Conservation (phyloP, 2,113 vertebrate species). For the Proterorhinus semilunaris region DNA sequence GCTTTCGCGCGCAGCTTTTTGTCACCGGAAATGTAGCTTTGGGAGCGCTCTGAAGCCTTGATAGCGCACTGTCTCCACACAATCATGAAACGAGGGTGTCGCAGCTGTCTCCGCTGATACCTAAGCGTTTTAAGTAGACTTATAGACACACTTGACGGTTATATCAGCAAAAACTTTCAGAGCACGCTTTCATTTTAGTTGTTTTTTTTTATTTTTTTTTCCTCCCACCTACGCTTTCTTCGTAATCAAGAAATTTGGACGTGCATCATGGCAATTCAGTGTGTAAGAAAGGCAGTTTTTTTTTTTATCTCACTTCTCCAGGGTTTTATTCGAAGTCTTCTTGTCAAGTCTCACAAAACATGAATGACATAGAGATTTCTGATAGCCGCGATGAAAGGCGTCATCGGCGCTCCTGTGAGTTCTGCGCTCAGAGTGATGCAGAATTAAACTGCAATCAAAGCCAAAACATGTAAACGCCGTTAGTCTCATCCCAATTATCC, state of each 20-base stretch:
- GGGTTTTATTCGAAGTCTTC: slow-evolving; percentile 74
- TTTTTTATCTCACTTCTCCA: slow-evolving; percentile 74
- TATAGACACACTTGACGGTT: slow-evolving; percentile 80
- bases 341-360: slow-evolving; percentile 70
- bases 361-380: slow-evolving; percentile 69
- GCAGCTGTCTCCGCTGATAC: slow-evolving; percentile 75
- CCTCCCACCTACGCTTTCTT: slow-evolving; percentile 21
- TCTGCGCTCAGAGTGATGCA: slow-evolving; percentile 55
- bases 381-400: slow-evolving; percentile 72
- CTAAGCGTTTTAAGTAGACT: slow-evolving; percentile 82
- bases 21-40: slow-evolving; percentile 77
- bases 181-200: slow-evolving; percentile 64
- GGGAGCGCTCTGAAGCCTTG: slow-evolving; percentile 74
- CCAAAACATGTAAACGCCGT: slow-evolving; percentile 56
- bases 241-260: slow-evolving; percentile 79
- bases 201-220: slow-evolving; percentile 44
- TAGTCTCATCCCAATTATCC: slow-evolving; percentile 41
- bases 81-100: slow-evolving; percentile 77
- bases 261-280: slow-evolving; percentile 72
- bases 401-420: slow-evolving; percentile 59
- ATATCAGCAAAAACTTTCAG: slow-evolving; percentile 79
- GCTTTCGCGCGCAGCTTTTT: slow-evolving; percentile 73
- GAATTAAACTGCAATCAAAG: slow-evolving; percentile 69
- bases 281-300: slow-evolving; percentile 61
- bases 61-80: slow-evolving; percentile 74